Evolutionary conservation across 2,113 vertebrate species (phyloP), one percentile per base, ranked within the genome.

Genomic region (Hirundichthys speculiger): DNA sequence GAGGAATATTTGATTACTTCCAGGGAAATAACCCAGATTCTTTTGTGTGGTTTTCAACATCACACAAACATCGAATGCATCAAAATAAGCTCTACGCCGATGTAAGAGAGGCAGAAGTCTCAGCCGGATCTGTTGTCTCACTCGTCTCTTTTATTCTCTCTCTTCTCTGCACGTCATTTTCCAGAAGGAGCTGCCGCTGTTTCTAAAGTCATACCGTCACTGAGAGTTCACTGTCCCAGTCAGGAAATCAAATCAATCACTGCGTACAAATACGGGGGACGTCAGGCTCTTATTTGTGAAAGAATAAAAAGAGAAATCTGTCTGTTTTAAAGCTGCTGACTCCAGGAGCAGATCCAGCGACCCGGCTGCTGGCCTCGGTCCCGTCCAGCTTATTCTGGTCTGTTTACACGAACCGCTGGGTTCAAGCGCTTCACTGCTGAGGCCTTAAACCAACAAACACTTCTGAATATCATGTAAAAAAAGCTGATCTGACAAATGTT

Each of bases 361-460:
- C 60, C 64, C 4, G 1, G 48, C 59, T 15, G 14, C 50, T 71
- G 63, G 66, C 13, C 18, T 10, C 2, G 1, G 1, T 77, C 65
- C 62, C 64, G 43, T 45, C 14, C 39, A 38, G 39, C 60, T 57
- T 52, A 18, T 39, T 53, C 1, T 12, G 30, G 1, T 51, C 2
- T 70, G 60, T 75, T 82, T 41, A 69, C 66, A 43, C 41, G 19
- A 63, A 64, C 41, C 21, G 58, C 48, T 69, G 47, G 13, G 42
- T 13, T 56, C 10, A 22, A 13, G 30, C 34, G 8, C 38, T 63
- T 50, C 6, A 21, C 22, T 21, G 8, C 4, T 1, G 14, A 22
- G 63, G 39, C 20, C 16, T 46, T 58, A 0, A 73, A 69, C 41
- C 30, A 41, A 22, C 10, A 34, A n/a, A 18, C 15, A 6, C 43